Evolutionary conservation across 2,888 invertebrate species (phyloP).

Genomic region (Noctua janthina): DNA sequence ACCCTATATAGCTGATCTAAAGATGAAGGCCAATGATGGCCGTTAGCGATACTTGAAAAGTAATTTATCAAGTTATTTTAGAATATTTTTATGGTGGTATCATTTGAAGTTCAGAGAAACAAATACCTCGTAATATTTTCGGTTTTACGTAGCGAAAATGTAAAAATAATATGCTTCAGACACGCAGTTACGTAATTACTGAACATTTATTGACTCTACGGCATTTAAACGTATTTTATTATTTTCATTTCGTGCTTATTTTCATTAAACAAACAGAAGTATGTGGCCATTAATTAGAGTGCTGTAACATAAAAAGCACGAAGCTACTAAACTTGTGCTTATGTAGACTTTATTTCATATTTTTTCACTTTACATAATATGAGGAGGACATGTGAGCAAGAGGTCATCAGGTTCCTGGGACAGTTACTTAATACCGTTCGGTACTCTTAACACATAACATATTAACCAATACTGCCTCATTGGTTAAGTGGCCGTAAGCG

Average conservation of each 20-base stretch:
- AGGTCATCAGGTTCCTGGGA: too few relatives aligned
- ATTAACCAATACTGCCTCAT: too few relatives aligned
- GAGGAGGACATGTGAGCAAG: too few relatives aligned
- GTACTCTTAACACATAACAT: too few relatives aligned
- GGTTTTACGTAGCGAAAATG: neutral
- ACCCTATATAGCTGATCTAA: too few relatives aligned
- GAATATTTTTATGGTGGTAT: conserved; percentile 5
- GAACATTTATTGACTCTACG: conserved; percentile 26
- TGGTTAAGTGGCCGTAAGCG: too few relatives aligned
- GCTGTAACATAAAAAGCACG: conserved; percentile 18
- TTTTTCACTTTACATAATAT: neutral
- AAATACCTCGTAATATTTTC: conserved; percentile 22
- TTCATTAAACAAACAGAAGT: conserved; percentile 37
- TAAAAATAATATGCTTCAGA: conserved; percentile 42
- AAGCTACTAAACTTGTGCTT: neutral
- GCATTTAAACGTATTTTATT: conserved; percentile 30
- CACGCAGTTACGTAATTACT: conserved; percentile 54
- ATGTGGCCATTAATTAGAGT: conserved; percentile 33
- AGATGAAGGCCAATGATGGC: neutral
- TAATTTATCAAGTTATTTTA: neutral
- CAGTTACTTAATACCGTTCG: too few relatives aligned
- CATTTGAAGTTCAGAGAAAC: neutral
- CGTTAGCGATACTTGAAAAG: neutral
- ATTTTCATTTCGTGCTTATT: conserved; percentile 49
- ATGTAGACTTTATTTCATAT: neutral